Base-by-base conservation (phyloP, 2,888 invertebrate species). In the Sesia apiformis region DNA sequence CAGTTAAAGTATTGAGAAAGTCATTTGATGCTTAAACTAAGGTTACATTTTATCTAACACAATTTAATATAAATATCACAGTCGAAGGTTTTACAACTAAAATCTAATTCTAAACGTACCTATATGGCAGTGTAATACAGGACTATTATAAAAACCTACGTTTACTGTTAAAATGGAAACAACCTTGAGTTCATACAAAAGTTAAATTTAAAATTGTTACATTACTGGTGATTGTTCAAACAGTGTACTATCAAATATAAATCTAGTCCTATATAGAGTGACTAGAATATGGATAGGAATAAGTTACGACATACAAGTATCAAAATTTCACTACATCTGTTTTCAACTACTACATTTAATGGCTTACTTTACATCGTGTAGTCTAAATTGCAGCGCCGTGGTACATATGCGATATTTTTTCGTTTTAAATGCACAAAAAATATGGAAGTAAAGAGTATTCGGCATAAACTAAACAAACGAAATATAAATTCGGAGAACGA, bases 11-110 rank as follows among this genome's bases (percentile, higher is more conserved):
- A 46, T 7, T 46, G 23, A 6, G 46, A 46, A 8, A 50, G 50
- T 7, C 38, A 50, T 50, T 38, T 7, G 38, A 60, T 63, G 61
- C 60, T 65, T 69, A 69, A 56, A 58, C 76, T 82, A 75, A 58
- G 75, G 64, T 78, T 83, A 85, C 72, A 78, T 78, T 81, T 55
- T 54, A 78, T 73, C 84, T 86, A 86, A 81, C 85, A 85, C 81
- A 84, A 81, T 86, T 72, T 85, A 85, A 84, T 78, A 87, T 87
- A 87, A 88, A 86, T 89, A 89, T 89, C 88, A 89, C 88, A 89
- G 88, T 87, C 87, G 83, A 85, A 84, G 78, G 81, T 87, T 84
- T 85, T 74, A 84, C 70, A 84, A 82, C 87, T 88, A 87, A 85
- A 68, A 70, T 81, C 66, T 72, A 75, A 70, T 59, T 70, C 82